Percentiles rank a stretch among this genome's conserved stretches.
These are phyloP conservation scores for Anthophora plumipes DNA, from an alignment of 2,888 invertebrate genomes.

Conservation along the genomic window DNA sequence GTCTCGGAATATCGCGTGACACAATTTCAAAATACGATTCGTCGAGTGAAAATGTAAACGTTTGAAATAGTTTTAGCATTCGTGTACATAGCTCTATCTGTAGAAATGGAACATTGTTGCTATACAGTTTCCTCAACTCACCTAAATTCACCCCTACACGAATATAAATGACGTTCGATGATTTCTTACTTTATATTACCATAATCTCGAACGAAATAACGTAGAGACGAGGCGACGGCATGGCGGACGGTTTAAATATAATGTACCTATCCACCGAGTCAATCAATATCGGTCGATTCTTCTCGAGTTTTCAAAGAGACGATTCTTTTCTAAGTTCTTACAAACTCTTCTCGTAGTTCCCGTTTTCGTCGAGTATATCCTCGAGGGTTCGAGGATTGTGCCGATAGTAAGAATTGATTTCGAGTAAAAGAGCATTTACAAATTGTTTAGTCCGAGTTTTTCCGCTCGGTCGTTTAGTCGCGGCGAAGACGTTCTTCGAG, in stretches of 20 bases:
- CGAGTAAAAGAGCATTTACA: background rate
- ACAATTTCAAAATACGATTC: background rate
- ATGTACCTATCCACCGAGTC: background rate
- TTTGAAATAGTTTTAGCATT: background rate
- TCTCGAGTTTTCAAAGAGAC: conserved; percentile 13
- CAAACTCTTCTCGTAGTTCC: conserved; percentile 4
- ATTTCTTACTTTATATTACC: too few species aligned
- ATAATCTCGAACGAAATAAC: too few species aligned
- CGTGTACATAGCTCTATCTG: too few species aligned
- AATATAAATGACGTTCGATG: too few species aligned
- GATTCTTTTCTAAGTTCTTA: conserved; percentile 13
- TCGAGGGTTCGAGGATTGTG: background rate
- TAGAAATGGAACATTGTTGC: too few species aligned
- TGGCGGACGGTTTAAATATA: conserved; percentile 10
- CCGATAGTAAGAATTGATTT: conserved; percentile 14
- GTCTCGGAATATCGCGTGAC: background rate
- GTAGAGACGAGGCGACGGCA: background rate
- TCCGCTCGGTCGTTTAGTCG: background rate
- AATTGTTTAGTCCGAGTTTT: background rate
- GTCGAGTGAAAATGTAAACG: background rate
- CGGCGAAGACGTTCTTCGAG: background rate
- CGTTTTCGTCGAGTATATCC: background rate
- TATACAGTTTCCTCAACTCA: too few species aligned
- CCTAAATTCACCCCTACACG: too few species aligned
- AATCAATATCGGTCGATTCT: conserved; percentile 13